Evolutionary conservation across 2,888 invertebrate genomes (phyloP), one percentile per base, ranked within the genome.

Genomic region (Eustalomyia histrio): DNA sequence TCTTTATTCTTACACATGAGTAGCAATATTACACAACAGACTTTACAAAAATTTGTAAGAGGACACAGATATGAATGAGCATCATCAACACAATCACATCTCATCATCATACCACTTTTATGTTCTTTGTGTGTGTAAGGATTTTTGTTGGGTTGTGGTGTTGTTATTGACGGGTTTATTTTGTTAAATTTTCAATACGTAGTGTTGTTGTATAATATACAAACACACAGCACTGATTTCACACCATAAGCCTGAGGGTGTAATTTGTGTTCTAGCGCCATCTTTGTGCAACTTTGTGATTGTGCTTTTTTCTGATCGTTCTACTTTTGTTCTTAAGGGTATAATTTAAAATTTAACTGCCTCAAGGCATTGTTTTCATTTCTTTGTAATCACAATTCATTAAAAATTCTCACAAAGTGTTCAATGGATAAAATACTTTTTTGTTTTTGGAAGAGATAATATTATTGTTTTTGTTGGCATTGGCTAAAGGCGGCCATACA

Each of bases 381-480:
- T 85, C 87, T 85, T 87, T 86, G 87, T 88, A 87, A 87, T 89
- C 87, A 86, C 87, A 90, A 88, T 88, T 89, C 87, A 89, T 89
- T 89, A 88, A 85, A 78, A 71, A 68, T 69, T 71, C 52, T n/a
- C 1, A 47, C 12, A 47, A n/a, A 47, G 43, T 47, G 14, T 47
- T 47, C 43, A 47, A 47, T 47, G 43, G 43, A 57, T 55, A 78
- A 53, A 73, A 72, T 85, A 86, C 80, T 84, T 86, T 86, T 85
- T 87, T 52, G 2, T 17, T 53, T 17, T 21, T 18, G 9, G 7
- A 17, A 18, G 43, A 47, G n/a, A n/a, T 47, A 47, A 47, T n/a
- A 47, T 43, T 35, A 35, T 39, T 39, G 39, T 35, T 35, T 24
- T 24, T 24, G 24, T 24, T 24, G 24, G 2, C 5, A 5, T 5